Conservation (phyloP, 2,113 vertebrate genomes). For the Ochotona princeps region DNA sequence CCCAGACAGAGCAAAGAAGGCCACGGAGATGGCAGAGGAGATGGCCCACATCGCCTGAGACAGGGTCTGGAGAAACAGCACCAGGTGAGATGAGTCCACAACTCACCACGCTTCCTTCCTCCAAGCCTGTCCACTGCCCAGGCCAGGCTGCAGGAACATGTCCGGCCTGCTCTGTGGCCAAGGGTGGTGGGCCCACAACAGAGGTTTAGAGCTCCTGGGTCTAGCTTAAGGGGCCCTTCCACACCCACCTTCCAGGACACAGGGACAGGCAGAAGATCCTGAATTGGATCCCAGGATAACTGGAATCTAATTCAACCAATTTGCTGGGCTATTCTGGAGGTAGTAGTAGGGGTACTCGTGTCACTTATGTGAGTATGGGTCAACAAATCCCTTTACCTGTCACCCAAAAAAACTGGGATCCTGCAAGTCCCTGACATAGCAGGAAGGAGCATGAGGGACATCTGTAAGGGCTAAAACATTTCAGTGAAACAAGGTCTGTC, state of each 20-base stretch:
- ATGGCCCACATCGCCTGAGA: slow-evolving; percentile 71
- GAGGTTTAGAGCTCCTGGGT: neutral
- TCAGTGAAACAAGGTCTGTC: neutral
- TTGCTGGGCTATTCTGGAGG: neutral
- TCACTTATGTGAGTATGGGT: neutral
- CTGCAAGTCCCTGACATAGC: neutral
- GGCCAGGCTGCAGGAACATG: neutral
- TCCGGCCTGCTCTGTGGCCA: neutral
- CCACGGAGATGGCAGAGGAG: slow-evolving; percentile 79
- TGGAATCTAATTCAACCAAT: neutral
- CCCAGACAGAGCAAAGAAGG: slow-evolving; percentile 70
- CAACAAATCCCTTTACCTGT: neutral
- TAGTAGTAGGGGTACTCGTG: neutral
- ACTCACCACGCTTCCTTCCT: neutral
- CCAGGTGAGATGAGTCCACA: fast-evolving
- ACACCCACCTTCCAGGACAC: neutral
- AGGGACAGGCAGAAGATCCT: neutral
- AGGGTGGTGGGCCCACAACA: neutral
- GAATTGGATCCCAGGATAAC: neutral
- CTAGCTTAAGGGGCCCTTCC: neutral
- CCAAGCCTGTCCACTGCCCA: fast-evolving
- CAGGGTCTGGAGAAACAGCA: slow-evolving; percentile 59
- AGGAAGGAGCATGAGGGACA: neutral
- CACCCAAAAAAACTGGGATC: neutral
- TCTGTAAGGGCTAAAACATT: too few relatives aligned